phyloP scores from a whole-genome alignment of 2,888 invertebrate species.

The Acronicta psi region DNA sequence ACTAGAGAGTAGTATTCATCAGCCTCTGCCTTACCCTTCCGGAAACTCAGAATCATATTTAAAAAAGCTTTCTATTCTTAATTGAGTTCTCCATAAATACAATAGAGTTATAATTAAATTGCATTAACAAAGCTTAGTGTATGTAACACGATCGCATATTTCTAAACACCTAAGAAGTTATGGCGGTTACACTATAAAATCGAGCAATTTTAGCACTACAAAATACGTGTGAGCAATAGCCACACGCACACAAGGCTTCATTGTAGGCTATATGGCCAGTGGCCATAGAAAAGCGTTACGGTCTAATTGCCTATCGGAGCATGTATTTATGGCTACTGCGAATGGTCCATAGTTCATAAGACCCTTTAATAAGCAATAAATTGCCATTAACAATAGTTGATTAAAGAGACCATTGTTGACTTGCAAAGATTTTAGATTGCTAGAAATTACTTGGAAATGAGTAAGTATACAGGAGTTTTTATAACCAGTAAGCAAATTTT shows the following conservation, averaged over 20 bases:
- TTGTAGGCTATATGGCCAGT: conserved; percentile 22
- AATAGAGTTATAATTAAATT: too few species aligned
- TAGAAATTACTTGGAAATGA: conserved; percentile 25
- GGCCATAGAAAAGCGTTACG: conserved; percentile 54
- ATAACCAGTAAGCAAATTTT: too few species aligned
- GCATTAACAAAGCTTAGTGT: neutral
- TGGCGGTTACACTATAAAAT: conserved; percentile 23
- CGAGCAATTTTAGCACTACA: conserved; percentile 25
- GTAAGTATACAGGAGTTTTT: neutral
- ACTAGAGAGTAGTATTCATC: too few species aligned
- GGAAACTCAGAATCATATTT: too few species aligned
- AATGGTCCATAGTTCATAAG: conserved; percentile 68
- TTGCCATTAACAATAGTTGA: conserved; percentile 65
- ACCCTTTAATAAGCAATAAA: conserved; percentile 68
- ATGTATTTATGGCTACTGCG: conserved; percentile 52
- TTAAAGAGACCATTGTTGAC: conserved; percentile 51
- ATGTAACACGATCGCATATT: conserved; percentile 17
- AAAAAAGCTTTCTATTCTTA: too few species aligned
- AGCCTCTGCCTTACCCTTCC: too few species aligned
- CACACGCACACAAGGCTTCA: conserved; percentile 12
- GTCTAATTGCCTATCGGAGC: conserved; percentile 65
- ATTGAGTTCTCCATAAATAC: too few species aligned
- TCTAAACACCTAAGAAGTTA: conserved; percentile 9
- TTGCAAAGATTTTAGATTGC: conserved; percentile 33
- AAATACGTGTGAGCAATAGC: conserved; percentile 25